A percentile compares a stretch with the other conserved stretches of the same genome.
Conservation (phyloP, 2,113 vertebrate genomes). For the Salvelinus namaycush region DNA sequence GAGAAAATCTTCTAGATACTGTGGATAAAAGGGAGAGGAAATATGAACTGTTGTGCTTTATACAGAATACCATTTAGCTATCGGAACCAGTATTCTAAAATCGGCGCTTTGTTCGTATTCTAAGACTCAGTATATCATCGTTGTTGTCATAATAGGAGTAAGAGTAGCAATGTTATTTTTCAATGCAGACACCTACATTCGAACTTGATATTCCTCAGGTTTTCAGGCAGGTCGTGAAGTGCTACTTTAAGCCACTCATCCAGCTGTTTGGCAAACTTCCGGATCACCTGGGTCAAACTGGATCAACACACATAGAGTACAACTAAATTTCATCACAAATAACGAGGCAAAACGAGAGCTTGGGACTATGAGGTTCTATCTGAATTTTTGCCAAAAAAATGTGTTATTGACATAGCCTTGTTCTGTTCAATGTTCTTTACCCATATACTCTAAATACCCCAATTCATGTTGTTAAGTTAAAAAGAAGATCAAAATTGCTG, state of each 20-base stretch:
- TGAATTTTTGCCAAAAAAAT: too few species aligned
- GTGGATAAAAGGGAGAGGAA: slow-evolving; percentile 53
- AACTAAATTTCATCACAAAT: neutral
- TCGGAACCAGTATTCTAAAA: neutral
- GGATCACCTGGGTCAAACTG: slow-evolving; percentile 97
- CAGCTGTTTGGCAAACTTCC: slow-evolving; percentile 98
- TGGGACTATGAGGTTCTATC: too few species aligned
- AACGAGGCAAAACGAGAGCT: too few species aligned
- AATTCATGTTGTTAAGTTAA: too few species aligned
- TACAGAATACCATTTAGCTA: neutral
- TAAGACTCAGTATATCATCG: neutral
- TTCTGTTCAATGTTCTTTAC: too few species aligned
- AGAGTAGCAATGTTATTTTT: neutral
- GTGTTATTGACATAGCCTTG: too few species aligned
- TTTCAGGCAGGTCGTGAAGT: slow-evolving; percentile 95
- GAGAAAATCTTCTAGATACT: slow-evolving; percentile 98
- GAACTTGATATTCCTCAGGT: slow-evolving; percentile 97
- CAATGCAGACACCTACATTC: slow-evolving; percentile 77
- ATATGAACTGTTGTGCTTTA: neutral
- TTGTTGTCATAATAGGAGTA: neutral
- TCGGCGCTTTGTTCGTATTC: neutral
- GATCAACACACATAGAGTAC: slow-evolving; percentile 15
- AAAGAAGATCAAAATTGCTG: too few species aligned
- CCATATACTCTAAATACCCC: too few species aligned
- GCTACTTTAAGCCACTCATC: slow-evolving; percentile 98